Evolutionary conservation across 2,113 vertebrate species (phyloP).

Genomic region (Plotosus lineatus): DNA sequence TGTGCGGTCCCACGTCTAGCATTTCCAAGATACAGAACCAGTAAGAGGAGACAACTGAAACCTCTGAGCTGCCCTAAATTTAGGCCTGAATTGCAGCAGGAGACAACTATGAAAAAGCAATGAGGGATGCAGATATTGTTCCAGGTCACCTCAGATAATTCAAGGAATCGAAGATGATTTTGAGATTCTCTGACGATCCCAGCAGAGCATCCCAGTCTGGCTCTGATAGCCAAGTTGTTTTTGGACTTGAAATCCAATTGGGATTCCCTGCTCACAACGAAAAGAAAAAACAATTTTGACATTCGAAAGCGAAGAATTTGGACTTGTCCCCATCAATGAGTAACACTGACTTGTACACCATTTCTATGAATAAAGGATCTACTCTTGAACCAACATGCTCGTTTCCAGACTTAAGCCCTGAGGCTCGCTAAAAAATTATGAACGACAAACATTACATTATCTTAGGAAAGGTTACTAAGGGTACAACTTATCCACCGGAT

Average conservation of each 20-base stretch:
- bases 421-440: no score
- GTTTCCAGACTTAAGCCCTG: no score
- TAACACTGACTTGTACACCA: no score
- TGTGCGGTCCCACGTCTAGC: not conserved
- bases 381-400: not conserved
- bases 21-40: not conserved
- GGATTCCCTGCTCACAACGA: not conserved
- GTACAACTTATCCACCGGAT: no score
- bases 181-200: not conserved
- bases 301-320: not conserved
- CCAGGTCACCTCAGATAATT: not conserved
- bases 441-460: no score
- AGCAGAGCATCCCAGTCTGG: fast-evolving
- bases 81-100: not conserved
- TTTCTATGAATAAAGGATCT: not conserved
- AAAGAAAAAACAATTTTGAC: not conserved
- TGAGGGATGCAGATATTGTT: not conserved
- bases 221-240: not conserved
- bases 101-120: not conserved
- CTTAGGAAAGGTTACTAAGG: no score
- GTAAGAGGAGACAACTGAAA: not conserved
- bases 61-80: not conserved
- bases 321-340: no score
- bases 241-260: slow-evolving; percentile 6
- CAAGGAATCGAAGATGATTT: not conserved